A percentile compares a stretch with the other conserved stretches of the same genome.
These are phyloP conservation scores for Tetrapedia diversipes DNA, from an alignment of 2,888 invertebrate genomes.

Conservation along the genomic window DNA sequence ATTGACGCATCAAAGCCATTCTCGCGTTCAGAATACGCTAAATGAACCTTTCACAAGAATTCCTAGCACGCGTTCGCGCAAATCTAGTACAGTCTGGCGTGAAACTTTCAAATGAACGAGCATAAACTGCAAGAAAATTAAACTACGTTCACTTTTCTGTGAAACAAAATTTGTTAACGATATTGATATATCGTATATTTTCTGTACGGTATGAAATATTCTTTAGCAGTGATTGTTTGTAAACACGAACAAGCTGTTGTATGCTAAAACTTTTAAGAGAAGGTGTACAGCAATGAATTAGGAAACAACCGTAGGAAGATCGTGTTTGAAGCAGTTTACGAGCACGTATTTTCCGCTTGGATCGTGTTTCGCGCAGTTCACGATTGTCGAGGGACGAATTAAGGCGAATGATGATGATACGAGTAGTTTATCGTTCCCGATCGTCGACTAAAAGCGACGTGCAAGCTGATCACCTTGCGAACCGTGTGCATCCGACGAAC, in stretches of 20 bases:
- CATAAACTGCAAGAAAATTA: too few relatives aligned
- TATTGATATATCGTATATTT: too few relatives aligned
- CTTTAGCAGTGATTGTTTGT: too few relatives aligned
- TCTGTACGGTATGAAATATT: too few relatives aligned
- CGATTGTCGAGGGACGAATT: constrained; percentile 9
- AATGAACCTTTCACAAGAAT: background rate
- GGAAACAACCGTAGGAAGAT: background rate
- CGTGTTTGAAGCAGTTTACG: background rate
- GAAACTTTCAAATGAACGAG: too few relatives aligned
- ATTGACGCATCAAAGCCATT: background rate
- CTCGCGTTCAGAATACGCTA: background rate
- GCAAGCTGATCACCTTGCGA: background rate
- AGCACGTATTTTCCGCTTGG: background rate
- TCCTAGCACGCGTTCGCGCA: background rate
- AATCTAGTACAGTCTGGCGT: too few relatives aligned
- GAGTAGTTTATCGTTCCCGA: background rate
- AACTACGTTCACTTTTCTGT: too few relatives aligned
- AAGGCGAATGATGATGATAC: background rate
- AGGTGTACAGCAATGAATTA: constrained; percentile 5
- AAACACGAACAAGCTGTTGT: too few relatives aligned
- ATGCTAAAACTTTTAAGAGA: too few relatives aligned
- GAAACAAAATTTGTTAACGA: too few relatives aligned
- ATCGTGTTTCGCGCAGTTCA: constrained; percentile 14
- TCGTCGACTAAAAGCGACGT: background rate
- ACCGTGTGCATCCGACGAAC: background rate